A percentile compares a stretch with the other conserved stretches of the same genome.
phyloP scores from a whole-genome alignment of 2,797 vertebrate genomes.

The Chlorospingus flavigularis region DNA sequence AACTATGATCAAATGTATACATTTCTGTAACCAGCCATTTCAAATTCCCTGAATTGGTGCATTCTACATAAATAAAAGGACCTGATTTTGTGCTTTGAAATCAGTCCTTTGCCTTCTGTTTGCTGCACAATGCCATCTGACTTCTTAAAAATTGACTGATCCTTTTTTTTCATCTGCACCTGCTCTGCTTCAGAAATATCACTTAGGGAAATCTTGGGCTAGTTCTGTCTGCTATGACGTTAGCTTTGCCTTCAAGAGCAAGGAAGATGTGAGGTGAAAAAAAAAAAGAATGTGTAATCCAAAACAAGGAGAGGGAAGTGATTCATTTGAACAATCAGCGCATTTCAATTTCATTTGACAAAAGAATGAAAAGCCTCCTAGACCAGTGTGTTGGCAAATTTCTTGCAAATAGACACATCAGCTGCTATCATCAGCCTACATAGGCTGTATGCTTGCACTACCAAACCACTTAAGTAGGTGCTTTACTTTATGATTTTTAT shows the following conservation, averaged over 20 bases:
- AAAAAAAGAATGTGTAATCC: background rate
- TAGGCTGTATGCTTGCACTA: background rate
- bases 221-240: constrained; percentile 46
- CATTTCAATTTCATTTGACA: constrained; percentile 44
- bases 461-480: background rate
- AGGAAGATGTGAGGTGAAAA: constrained; percentile 4
- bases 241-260: constrained; percentile 23
- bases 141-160: constrained; percentile 63
- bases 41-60: constrained; percentile 65
- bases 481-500: background rate
- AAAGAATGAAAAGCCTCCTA: constrained; percentile 37
- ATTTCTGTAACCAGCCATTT: constrained; percentile 71
- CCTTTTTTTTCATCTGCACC: constrained; percentile 64
- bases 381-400: background rate
- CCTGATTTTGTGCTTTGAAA: constrained; percentile 75
- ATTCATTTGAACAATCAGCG: constrained; percentile 48
- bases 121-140: constrained; percentile 70
- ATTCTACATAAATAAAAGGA: constrained; percentile 75
- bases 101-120: constrained; percentile 68
- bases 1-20: constrained; percentile 59
- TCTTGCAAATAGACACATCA: background rate
- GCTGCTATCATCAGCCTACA: background rate
- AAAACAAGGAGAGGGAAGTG: constrained; percentile 40
- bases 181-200: constrained; percentile 70
- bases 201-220: constrained; percentile 54